Conservation (phyloP, 1,140 invertebrate genomes). For the Trachymyrmex cornetzi region DNA sequence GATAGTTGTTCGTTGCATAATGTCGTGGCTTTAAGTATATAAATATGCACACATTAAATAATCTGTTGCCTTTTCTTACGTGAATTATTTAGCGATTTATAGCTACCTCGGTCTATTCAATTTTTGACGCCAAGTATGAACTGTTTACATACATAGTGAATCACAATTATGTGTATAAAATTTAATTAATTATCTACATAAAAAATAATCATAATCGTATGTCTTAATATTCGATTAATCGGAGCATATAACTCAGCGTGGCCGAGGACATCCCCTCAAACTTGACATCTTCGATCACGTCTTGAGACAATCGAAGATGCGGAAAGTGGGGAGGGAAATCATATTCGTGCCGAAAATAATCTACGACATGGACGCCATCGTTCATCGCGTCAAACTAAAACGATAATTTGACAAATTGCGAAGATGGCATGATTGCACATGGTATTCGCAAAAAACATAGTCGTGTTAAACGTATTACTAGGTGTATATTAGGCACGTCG, state of each 20-base stretch:
- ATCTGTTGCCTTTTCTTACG: not conserved
- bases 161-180: not conserved
- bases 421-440: constrained; percentile 18
- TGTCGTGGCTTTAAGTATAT: not conserved
- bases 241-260: not conserved
- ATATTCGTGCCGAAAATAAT: constrained; percentile 52
- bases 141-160: not conserved
- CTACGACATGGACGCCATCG: not conserved
- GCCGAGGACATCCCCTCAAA: not conserved
- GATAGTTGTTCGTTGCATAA: not conserved
- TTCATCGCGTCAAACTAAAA: constrained; percentile 9
- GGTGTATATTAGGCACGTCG: constrained; percentile 52
- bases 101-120: not conserved
- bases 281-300: constrained; percentile 18
- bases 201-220: not conserved
- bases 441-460: not conserved
- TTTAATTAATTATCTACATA: not conserved
- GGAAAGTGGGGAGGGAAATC: not conserved
- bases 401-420: constrained; percentile 6
- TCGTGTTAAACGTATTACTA: not conserved
- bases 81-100: constrained; percentile 28
- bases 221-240: not conserved
- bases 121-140: not conserved
- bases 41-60: not conserved
- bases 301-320: not conserved